phyloP scores from a whole-genome alignment of 2,888 invertebrate genomes.

The Melieria crassipennis region DNA sequence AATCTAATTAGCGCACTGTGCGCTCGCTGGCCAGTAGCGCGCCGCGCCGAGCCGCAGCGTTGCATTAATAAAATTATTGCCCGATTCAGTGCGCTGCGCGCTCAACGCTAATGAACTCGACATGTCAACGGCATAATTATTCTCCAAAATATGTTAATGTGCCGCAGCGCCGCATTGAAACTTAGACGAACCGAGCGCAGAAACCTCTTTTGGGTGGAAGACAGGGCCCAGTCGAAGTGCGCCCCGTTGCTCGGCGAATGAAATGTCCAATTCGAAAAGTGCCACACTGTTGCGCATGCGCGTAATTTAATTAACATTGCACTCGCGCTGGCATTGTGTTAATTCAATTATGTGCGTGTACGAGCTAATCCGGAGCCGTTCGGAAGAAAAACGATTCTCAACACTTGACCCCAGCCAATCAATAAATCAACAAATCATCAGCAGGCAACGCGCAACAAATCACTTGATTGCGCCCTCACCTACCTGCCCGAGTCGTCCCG shows the following conservation, averaged over 20 bases:
- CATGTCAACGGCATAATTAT: conserved; percentile 25
- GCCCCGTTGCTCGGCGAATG: no score
- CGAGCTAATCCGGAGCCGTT: neutral
- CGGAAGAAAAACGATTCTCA: conserved; percentile 1
- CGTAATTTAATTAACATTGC: conserved; percentile 22
- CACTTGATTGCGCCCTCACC: conserved; percentile 10
- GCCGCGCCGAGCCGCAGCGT: no score
- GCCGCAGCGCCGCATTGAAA: no score
- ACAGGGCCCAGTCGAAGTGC: no score
- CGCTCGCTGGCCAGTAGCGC: no score
- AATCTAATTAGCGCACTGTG: no score
- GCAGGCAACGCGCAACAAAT: conserved; percentile 42
- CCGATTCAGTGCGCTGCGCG: no score
- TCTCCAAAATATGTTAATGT: conserved; percentile 7
- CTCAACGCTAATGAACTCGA: conserved; percentile 26
- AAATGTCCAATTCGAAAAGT: no score
- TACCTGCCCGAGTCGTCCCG: no score
- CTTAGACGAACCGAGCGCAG: no score
- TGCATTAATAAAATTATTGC: no score
- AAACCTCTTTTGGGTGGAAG: no score
- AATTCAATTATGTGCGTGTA: conserved; percentile 17
- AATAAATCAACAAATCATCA: conserved; percentile 64
- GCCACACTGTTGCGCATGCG: neutral
- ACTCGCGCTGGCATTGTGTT: conserved; percentile 21
- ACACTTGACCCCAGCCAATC: conserved; percentile 61